These are phyloP conservation scores for Speoplatyrhinus poulsoni DNA, from an alignment of 2,113 vertebrate genomes.

Conservation along the genomic window DNA sequence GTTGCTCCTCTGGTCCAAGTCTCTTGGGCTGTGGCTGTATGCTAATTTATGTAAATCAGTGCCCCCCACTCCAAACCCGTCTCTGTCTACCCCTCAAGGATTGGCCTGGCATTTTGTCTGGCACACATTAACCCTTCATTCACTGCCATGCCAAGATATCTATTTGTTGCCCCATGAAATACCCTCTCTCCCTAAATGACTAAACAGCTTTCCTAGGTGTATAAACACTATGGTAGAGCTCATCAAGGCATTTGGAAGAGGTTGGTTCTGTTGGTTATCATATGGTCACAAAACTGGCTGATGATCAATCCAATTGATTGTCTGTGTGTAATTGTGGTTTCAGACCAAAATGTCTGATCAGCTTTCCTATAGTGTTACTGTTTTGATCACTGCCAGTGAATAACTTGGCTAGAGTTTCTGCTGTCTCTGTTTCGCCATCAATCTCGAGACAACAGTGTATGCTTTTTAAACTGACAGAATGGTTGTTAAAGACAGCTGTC, in stretches of 20 bases:
- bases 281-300: neutral
- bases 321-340: neutral
- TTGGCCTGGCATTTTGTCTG: conserved; percentile 56
- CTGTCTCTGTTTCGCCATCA: conserved; percentile 38
- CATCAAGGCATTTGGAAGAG: neutral
- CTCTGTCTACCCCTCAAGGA: conserved; percentile 33
- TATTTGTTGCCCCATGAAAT: conserved; percentile 14
- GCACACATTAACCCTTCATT: conserved; percentile 57
- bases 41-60: conserved; percentile 72
- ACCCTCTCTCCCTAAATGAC: neutral
- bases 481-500: conserved; percentile 7
- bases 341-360: conserved; percentile 20
- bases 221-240: neutral
- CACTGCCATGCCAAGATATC: conserved; percentile 20
- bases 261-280: neutral
- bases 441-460: conserved; percentile 19
- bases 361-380: conserved; percentile 9
- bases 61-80: conserved; percentile 7
- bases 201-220: neutral
- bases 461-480: conserved; percentile 13
- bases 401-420: conserved; percentile 25
- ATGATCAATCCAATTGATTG: neutral
- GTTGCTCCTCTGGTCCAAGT: conserved; percentile 52
- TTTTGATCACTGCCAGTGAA: conserved; percentile 18
- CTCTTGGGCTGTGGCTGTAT: conserved; percentile 61